Evolutionary conservation across 2,113 vertebrate genomes (phyloP), one percentile per base, ranked within the genome.

Genomic region (Paradisaea rubra): DNA sequence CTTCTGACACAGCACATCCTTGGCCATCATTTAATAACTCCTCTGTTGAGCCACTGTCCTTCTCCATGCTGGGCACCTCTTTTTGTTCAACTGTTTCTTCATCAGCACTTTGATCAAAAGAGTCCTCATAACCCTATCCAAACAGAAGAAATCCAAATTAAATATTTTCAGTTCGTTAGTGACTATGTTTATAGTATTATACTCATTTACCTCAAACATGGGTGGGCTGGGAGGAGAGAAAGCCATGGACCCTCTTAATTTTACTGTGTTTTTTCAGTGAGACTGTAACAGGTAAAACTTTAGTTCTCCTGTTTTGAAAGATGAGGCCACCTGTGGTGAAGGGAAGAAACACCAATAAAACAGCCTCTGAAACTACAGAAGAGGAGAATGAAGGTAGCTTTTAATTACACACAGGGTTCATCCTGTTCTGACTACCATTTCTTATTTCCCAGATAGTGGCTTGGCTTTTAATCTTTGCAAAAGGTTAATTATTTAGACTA

Each of bases 111-210:
- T 71, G 70, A 77, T 95, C 96, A 54, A 89, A 37, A 66, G 72
- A 76, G 24, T 96, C 93, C 50, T 96, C 95, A 0, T 89, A 96
- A n/a, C 31, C 86, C 98, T 98, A 77, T 23, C 37, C 61, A 64
- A 86, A 72, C 33, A 90, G 86, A 95, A 56, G 35, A 80, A 84
- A 78, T n/a, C 12, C 24, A 59, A 65, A 13, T 90, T 81, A 81
- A 84, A 30, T 79, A 52, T 15, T 91, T 65, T 16, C 61, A 44
- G 33, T 45, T 87, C 33, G 3, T n/a, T 33, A 74, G 25, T 50
- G 23, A 90, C 50, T 77, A 13, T 9, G 7, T 59, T 73, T 74
- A 42, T 21, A 89, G 31, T 78, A 49, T 30, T 66, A 57, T 31
- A 57, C 30, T 91, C 35, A 59, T 94, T 91, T 63, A 93, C n/a